phyloP scores from a whole-genome alignment of 92 coral and sea anemone species.

The Epizoanthus fatuus region DNA sequence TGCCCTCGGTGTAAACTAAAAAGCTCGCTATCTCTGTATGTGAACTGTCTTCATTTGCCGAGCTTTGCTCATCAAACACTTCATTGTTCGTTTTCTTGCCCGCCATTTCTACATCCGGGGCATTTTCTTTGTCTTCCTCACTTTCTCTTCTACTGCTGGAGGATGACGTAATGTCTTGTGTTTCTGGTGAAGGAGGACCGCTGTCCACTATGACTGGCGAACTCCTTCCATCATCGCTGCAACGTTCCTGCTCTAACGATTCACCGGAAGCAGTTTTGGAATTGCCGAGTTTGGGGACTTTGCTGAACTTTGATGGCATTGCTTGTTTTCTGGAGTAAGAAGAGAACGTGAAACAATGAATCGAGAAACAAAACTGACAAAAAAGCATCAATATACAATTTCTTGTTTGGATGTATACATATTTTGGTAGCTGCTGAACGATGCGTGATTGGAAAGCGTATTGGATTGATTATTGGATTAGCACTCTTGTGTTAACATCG shows the following conservation, averaged over 20 bases:
- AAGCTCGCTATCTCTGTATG: constrained; percentile 18
- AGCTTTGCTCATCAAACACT: constrained; percentile 15
- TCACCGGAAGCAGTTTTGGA: constrained; percentile 33
- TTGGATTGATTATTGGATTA: too few relatives aligned
- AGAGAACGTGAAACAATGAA: background rate
- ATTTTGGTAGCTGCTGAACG: too few relatives aligned
- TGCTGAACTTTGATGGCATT: constrained; percentile 90
- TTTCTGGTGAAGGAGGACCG: constrained; percentile 52
- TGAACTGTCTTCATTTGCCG: background rate
- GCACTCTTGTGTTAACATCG: too few relatives aligned
- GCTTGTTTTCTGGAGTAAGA: constrained; percentile 79
- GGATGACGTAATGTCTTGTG: constrained; percentile 16
- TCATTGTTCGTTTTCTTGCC: constrained; percentile 1
- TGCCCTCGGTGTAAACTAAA: constrained; percentile 69
- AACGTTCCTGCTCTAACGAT: constrained; percentile 4
- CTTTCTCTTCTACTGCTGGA: constrained; percentile 40
- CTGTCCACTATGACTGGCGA: constrained; percentile 64
- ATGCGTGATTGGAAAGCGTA: too few relatives aligned
- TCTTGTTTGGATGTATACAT: too few relatives aligned
- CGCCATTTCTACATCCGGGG: constrained; percentile 17
- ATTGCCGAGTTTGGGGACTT: constrained; percentile 66
- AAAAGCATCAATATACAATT: background rate
- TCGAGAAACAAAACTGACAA: background rate
- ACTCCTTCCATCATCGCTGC: constrained; percentile 22
- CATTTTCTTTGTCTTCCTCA: constrained; percentile 31